phyloP scores from a whole-genome alignment of 2,797 vertebrate genomes.

The Spinibarbus caldwelli region DNA sequence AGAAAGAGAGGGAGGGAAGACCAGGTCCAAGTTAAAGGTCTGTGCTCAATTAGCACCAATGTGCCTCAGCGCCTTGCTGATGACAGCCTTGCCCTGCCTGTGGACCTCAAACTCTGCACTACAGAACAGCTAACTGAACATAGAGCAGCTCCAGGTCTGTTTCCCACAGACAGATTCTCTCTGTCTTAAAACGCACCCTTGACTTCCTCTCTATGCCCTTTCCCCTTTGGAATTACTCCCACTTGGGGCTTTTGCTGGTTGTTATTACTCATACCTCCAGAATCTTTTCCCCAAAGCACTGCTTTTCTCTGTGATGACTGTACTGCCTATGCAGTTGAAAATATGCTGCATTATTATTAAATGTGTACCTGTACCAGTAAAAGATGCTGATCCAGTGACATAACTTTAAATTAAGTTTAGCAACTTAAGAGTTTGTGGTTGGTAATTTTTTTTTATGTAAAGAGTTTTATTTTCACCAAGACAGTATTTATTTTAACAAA shows the following conservation, averaged over 20 bases:
- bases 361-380: neutral
- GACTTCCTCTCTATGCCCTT: constrained; percentile 38
- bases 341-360: neutral
- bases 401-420: neutral
- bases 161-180: constrained; percentile 26
- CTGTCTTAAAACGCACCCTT: constrained; percentile 21
- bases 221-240: constrained; percentile 30
- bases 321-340: neutral
- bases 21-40: constrained; percentile 41
- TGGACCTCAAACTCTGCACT: constrained; percentile 62
- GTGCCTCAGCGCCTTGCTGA: constrained; percentile 49
- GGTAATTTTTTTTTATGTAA: neutral
- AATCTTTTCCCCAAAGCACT: neutral
- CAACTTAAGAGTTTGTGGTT: neutral
- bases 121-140: constrained; percentile 49
- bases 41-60: constrained; percentile 61
- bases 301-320: constrained; percentile 20
- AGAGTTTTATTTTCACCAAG: neutral
- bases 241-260: constrained; percentile 16
- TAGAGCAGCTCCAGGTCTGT: constrained; percentile 25
- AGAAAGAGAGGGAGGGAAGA: neutral
- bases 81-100: constrained; percentile 57
- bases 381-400: neutral
- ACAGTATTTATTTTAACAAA: neutral
- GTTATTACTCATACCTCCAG: constrained; percentile 9